Conservation (phyloP, 2,113 vertebrate genomes). For the Pangasianodon gigas region DNA sequence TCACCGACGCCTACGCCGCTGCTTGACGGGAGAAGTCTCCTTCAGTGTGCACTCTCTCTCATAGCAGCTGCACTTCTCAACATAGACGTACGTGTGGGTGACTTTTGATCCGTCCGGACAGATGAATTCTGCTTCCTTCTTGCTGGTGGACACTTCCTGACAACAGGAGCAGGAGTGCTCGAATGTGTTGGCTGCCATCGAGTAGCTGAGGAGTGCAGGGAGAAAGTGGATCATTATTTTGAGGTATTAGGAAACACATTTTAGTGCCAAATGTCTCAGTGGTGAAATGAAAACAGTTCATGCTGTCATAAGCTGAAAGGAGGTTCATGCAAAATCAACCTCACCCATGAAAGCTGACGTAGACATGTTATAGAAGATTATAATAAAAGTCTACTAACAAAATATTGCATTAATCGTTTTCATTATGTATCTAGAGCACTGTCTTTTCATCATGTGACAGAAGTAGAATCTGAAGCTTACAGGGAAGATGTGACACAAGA, state of each 20-base stretch:
- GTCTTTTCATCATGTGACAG: neutral
- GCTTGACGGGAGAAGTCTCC: neutral
- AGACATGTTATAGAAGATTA: neutral
- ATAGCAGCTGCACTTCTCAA: constrained; percentile 63
- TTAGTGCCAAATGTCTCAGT: neutral
- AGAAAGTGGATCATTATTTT: neutral
- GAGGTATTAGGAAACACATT: neutral
- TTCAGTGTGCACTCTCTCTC: constrained; percentile 55
- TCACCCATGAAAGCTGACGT: neutral
- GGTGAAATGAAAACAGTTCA: neutral
- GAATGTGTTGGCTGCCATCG: constrained; percentile 39
- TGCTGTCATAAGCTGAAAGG: neutral
- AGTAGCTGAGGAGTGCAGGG: constrained; percentile 58
- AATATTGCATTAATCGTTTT: neutral
- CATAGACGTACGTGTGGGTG: constrained; percentile 62
- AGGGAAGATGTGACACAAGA: constrained; percentile 73
- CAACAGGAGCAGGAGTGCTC: constrained; percentile 70
- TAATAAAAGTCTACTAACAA: neutral
- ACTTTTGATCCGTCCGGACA: constrained; percentile 59
- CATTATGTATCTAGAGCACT: too few species aligned
- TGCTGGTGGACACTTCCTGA: constrained; percentile 57
- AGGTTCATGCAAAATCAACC: neutral
- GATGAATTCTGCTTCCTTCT: constrained; percentile 58
- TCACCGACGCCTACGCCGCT: constrained; percentile 39
- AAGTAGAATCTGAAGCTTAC: constrained; percentile 67